Base-by-base conservation (phyloP, 2,888 invertebrate species). In the Caenorhabditis macrosperma region DNA sequence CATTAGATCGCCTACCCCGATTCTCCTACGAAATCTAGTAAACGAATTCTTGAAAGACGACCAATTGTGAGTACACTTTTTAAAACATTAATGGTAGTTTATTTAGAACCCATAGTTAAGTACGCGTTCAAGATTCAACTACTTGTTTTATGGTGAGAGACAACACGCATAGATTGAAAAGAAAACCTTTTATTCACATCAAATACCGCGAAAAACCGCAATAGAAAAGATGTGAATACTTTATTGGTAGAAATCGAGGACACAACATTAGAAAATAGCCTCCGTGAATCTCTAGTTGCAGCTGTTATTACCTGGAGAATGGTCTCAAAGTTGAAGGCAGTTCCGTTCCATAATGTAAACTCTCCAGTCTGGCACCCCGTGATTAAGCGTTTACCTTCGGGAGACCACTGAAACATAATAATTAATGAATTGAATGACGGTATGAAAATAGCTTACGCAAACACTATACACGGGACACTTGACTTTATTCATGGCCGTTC, bases 241-340 rank as follows among this genome's bases (percentile, higher is more conserved):
- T 78, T 71, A 71, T 78, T 78, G 17, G 12, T 9, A 5, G 46
- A 24, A 52, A 30, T 41, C 38, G 48, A 38, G 20, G 12, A 20
- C n/a, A 68, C 22, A 68, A 50, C n/a, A 30, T 17, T 44, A 30
- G 15, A 41, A 44, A 35, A 22, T 3, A 30, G 20, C 46, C 38
- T 64, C 64, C 64, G 44, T 20, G 44, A 44, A 44, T 44, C 17
- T 64, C 64, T 52, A 41, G 20, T 30, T 15, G 50, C 35, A 35
- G 63, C 6, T 17, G 15, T 30, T 7, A 38, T 71, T 75, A 95
- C 95, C 94, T 99, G 99, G 59, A 99, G 93, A 91, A 99, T 99
- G n/a, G 99, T 99, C 93, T 99, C 99, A 93, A 99, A 99, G 93
- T 99, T 99, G 92, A 99, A 99, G n/a, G 98, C 99, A 30, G 99